Evolutionary conservation across 2,113 vertebrate species (phyloP).

Genomic region (Pelecanoides urinatrix): DNA sequence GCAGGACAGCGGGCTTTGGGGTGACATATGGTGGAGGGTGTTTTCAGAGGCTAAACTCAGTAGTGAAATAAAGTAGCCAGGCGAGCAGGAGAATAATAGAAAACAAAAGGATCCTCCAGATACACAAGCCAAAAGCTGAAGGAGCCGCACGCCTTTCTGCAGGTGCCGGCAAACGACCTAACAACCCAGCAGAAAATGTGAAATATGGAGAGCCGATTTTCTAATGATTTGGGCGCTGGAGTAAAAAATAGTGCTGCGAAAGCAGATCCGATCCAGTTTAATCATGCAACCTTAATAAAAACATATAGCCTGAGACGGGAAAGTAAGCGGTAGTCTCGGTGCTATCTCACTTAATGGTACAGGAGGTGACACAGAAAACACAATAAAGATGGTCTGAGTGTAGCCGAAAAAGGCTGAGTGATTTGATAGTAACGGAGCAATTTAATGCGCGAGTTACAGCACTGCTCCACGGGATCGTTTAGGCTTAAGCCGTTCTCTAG

Average conservation of each 20-base stretch:
- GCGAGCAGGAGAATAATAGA: constrained; percentile 39
- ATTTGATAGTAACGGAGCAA: constrained; percentile 64
- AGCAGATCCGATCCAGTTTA: not conserved
- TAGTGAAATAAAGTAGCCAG: constrained; percentile 62
- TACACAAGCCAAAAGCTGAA: not conserved
- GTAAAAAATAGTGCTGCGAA: not conserved
- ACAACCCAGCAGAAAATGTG: not conserved
- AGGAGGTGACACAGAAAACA: not conserved
- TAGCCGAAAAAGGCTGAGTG: constrained; percentile 9
- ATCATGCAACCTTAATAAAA: constrained; percentile 41
- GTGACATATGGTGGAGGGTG: constrained; percentile 72
- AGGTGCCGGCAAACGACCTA: not conserved
- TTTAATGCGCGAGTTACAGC: constrained; percentile 72
- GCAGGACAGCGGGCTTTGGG: not conserved
- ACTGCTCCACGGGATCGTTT: constrained; percentile 67
- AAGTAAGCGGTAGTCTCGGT: not conserved
- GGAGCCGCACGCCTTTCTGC: not conserved
- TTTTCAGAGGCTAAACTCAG: constrained; percentile 31
- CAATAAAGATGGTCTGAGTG: not conserved
- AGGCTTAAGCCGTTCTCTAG: constrained; percentile 61
- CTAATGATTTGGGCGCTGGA: not conserved
- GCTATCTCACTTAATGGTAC: not conserved
- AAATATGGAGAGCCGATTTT: not conserved
- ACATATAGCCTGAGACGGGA: not conserved
- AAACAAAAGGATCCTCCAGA: constrained; percentile 71